Evolutionary conservation across 1,140 invertebrate species (phyloP).

Genomic region (Ylistrum balloti): DNA sequence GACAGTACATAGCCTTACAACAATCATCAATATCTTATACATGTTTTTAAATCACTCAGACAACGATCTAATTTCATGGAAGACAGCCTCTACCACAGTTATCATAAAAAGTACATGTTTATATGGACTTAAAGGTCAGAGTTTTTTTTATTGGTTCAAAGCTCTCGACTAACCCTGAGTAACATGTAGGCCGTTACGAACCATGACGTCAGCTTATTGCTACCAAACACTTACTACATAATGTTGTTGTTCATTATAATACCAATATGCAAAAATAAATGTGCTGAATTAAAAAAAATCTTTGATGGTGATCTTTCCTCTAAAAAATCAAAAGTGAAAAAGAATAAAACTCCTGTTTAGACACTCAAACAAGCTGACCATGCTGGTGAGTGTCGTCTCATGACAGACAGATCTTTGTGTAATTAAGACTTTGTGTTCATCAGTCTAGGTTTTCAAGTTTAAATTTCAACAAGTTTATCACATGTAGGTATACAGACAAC

Average conservation of each 20-base stretch:
- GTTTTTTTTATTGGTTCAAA: background rate
- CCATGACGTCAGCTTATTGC: background rate
- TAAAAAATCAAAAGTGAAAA: background rate
- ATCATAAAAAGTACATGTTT: background rate
- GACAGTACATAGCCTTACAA: background rate
- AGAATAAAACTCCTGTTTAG: background rate
- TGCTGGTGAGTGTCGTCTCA: background rate
- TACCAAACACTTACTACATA: too few relatives aligned
- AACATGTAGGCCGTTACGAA: background rate
- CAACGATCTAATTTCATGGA: background rate
- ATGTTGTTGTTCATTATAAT: too few relatives aligned
- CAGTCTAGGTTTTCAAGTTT: background rate
- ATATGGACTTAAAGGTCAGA: background rate
- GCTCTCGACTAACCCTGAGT: background rate
- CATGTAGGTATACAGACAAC: background rate
- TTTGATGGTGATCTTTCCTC: too few relatives aligned
- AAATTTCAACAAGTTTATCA: slow-evolving; percentile 34
- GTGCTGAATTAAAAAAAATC: too few relatives aligned
- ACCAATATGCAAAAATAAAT: too few relatives aligned
- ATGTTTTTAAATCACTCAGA: slow-evolving; percentile 12
- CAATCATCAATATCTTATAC: background rate
- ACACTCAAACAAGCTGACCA: background rate
- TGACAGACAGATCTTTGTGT: background rate
- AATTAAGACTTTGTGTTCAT: background rate
- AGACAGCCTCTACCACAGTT: background rate